phyloP scores from a whole-genome alignment of 2,113 vertebrate species.

The Ctenomys sociabilis region DNA sequence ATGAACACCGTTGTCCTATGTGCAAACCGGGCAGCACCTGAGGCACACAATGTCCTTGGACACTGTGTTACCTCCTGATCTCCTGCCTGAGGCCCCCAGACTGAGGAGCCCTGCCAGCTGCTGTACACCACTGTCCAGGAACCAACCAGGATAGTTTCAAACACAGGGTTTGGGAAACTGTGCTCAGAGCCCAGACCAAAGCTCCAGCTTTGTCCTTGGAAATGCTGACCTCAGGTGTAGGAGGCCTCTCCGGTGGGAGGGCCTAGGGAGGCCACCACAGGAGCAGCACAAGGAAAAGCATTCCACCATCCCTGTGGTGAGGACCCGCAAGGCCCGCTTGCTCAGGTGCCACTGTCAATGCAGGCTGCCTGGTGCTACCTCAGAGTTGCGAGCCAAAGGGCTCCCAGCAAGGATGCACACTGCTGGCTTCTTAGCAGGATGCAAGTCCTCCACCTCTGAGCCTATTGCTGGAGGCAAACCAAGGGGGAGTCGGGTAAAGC shows the following conservation, averaged over 20 bases:
- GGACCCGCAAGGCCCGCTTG: background rate
- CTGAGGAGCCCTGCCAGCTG: background rate
- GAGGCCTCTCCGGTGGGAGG: background rate
- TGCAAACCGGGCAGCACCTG: background rate
- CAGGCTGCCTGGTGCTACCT: background rate
- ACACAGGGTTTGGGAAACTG: background rate
- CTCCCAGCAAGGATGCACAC: background rate
- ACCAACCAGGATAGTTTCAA: background rate
- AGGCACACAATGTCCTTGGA: background rate
- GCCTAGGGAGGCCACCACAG: background rate
- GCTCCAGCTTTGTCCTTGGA: background rate
- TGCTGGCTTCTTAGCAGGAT: background rate
- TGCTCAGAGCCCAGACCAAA: conserved; percentile 12
- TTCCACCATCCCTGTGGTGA: background rate
- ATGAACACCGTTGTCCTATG: background rate
- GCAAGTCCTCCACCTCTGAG: background rate
- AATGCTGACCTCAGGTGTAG: background rate
- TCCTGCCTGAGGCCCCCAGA: background rate
- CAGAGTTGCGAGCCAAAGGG: background rate
- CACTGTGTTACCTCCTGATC: background rate
- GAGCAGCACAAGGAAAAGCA: background rate
- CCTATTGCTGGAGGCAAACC: background rate
- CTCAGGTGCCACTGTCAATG: too few species aligned
- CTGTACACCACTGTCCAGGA: background rate
- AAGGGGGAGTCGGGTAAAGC: background rate